Evolutionary conservation across 2,888 invertebrate species (phyloP).

Genomic region (Thera britannica): DNA sequence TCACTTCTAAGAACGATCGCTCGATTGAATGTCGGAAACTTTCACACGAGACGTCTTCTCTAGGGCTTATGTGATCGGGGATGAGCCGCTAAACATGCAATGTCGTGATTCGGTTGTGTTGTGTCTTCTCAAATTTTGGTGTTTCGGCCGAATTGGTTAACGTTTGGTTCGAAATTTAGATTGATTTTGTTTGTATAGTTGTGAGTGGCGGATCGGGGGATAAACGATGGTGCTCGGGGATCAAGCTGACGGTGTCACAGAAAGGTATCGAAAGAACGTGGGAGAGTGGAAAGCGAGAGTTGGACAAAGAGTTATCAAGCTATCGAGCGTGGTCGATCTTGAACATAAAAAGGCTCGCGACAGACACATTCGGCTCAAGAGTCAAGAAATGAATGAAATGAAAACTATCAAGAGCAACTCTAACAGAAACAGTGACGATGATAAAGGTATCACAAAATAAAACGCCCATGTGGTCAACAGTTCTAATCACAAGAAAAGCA

Average conservation of each 20-base stretch:
- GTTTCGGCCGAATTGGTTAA: slow-evolving; percentile 68
- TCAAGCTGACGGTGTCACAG: slow-evolving; percentile 78
- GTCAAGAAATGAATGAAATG: slow-evolving; percentile 80
- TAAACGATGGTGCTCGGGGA: slow-evolving; percentile 72
- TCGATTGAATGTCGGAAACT: slow-evolving; percentile 73
- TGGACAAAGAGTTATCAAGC: slow-evolving; percentile 71
- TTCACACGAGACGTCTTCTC: slow-evolving; percentile 76
- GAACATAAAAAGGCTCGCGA: slow-evolving; percentile 74
- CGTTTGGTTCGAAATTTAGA: slow-evolving; percentile 47
- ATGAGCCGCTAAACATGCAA: slow-evolving; percentile 83
- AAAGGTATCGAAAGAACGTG: slow-evolving; percentile 71
- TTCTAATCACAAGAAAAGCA: slow-evolving; percentile 70
- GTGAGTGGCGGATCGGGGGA: slow-evolving; percentile 61
- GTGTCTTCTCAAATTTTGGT: slow-evolving; percentile 65
- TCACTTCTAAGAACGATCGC: slow-evolving; percentile 69
- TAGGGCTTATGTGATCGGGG: slow-evolving; percentile 80
- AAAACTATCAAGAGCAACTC: slow-evolving; percentile 81
- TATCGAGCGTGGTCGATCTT: slow-evolving; percentile 64
- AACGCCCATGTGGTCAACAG: slow-evolving; percentile 79
- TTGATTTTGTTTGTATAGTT: slow-evolving; percentile 52
- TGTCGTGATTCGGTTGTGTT: slow-evolving; percentile 79
- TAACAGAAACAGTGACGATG: slow-evolving; percentile 83
- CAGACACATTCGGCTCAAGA: slow-evolving; percentile 77
- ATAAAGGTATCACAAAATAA: slow-evolving; percentile 85
- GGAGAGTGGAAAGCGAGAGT: slow-evolving; percentile 73